phyloP scores from a whole-genome alignment of 2,888 invertebrate genomes.

The Sarcophaga carnaria region DNA sequence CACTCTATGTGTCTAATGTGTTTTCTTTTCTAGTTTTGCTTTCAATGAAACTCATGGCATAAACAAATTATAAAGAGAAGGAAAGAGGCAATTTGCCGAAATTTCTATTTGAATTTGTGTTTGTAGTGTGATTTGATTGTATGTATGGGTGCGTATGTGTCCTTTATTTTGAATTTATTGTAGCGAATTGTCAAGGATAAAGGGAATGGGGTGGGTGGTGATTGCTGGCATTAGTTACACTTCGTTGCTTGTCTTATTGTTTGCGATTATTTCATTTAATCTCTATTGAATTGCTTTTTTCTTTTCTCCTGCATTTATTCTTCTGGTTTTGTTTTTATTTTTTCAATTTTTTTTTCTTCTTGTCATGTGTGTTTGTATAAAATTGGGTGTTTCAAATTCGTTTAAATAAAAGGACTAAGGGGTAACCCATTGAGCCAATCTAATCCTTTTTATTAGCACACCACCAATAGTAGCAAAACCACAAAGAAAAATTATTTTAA shows the following conservation, averaged over 20 bases:
- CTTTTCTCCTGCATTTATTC: background rate
- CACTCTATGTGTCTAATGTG: too few relatives aligned
- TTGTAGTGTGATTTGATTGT: too few relatives aligned
- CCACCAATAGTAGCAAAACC: conserved; percentile 11
- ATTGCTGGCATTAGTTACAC: conserved; percentile 65
- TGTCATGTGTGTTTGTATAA: conserved; percentile 4
- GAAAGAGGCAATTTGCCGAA: background rate
- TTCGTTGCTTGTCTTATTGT: conserved; percentile 69
- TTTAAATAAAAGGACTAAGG: conserved; percentile 10
- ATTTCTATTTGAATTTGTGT: background rate
- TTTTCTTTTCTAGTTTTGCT: too few relatives aligned
- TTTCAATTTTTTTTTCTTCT: background rate
- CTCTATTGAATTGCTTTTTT: conserved; percentile 26
- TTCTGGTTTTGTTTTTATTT: background rate
- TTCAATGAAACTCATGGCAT: too few relatives aligned
- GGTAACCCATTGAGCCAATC: conserved; percentile 42
- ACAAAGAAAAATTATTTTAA: background rate
- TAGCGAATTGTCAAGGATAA: background rate
- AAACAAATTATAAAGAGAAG: too few relatives aligned
- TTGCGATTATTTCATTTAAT: conserved; percentile 62
- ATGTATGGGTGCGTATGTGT: conserved; percentile 11
- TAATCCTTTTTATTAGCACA: conserved; percentile 63
- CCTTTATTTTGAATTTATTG: background rate
- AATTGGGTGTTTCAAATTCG: conserved; percentile 20
- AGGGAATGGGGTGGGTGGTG: background rate